Evolutionary conservation across 2,113 vertebrate genomes (phyloP), one percentile per base, ranked within the genome.

Genomic region (Cephalopterus ornatus): DNA sequence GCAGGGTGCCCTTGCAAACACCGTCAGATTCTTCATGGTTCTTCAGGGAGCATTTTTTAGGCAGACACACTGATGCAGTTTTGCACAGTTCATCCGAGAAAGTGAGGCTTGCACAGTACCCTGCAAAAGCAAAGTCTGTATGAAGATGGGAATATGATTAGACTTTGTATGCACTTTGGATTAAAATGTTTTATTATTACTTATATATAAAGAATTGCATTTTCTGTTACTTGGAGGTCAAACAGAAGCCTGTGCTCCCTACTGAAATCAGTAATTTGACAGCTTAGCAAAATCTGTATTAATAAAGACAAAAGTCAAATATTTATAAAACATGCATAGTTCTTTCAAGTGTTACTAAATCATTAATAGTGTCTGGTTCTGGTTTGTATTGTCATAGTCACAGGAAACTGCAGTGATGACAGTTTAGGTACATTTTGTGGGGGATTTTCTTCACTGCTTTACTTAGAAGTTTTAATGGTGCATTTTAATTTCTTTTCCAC

Each of bases 401-500:
- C 49, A 83, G 78, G 67, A 97, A 93, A 72, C 71, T 77, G 41
- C 28, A 88, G 46, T 62, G 67, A 77, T 80, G 67, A 61, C 44
- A 82, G n/a, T 15, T 81, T 75, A 68, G 56, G 65, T 73, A 82
- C 58, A 79, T 87, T 95, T 78, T 49, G 47, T 2, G 39, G 46
- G 92, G 71, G 20, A 77, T 89, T 96, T 94, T 95, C 58, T 87
- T 89, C 19, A 52, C 44, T 67, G 28, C 16, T 19, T 50, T 47
- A 49, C 41, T 85, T 65, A 81, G 6, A 88, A 62, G 16, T 53
- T 85, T 56, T 90, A 76, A 82, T 7, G 3, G 39, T 44, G n/a
- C 28, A 42, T 80, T 92, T 93, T 47, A 62, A 94, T 91, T 81
- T 73, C 56, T 86, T 96, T 92, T 76, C 23, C 41, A 70, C 15